Percentiles rank a stretch among this genome's conserved stretches.
Conservation (phyloP, 1,140 invertebrate genomes). For the Lanistes nyassanus region DNA sequence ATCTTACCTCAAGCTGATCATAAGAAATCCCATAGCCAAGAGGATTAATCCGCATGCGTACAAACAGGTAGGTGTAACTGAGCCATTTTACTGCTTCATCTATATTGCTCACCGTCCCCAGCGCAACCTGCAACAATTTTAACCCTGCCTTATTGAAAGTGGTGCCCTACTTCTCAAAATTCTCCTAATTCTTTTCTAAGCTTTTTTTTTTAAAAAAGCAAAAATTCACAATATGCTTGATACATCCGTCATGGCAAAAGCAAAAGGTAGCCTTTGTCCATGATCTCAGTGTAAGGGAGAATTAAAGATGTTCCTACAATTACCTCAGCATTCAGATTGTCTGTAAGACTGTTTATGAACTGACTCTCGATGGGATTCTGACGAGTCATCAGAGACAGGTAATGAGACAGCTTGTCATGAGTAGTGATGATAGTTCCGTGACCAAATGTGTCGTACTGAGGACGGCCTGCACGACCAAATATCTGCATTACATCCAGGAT, state of each 20-base stretch:
- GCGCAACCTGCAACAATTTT: constrained; percentile 75
- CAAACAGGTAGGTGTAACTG: constrained; percentile 96
- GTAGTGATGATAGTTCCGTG: constrained; percentile 96
- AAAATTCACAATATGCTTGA: no score
- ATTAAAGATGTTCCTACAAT: constrained; percentile 17
- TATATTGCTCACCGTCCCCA: constrained; percentile 95
- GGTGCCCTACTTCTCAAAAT: no score
- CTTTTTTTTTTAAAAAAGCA: no score
- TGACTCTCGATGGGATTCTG: constrained; percentile 99
- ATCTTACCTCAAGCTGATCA: constrained; percentile 71
- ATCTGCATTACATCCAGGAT: constrained; percentile 99
- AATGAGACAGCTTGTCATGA: constrained; percentile 92
- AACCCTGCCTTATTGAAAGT: no score
- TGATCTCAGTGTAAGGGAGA: no score
- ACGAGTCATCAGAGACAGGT: constrained; percentile 92
- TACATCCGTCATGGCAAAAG: no score
- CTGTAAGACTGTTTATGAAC: constrained; percentile 89
- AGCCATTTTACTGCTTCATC: constrained; percentile 98
- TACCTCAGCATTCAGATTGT: constrained; percentile 99
- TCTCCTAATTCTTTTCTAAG: no score
- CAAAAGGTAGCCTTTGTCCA: no score
- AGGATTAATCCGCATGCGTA: constrained; percentile 94
- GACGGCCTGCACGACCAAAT: constrained; percentile 96
- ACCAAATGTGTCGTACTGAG: constrained; percentile 79
- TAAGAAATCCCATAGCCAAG: constrained; percentile 88